Evolutionary conservation across 2,888 invertebrate genomes (phyloP).

Genomic region (Aphelenchoides bicaudatus): DNA sequence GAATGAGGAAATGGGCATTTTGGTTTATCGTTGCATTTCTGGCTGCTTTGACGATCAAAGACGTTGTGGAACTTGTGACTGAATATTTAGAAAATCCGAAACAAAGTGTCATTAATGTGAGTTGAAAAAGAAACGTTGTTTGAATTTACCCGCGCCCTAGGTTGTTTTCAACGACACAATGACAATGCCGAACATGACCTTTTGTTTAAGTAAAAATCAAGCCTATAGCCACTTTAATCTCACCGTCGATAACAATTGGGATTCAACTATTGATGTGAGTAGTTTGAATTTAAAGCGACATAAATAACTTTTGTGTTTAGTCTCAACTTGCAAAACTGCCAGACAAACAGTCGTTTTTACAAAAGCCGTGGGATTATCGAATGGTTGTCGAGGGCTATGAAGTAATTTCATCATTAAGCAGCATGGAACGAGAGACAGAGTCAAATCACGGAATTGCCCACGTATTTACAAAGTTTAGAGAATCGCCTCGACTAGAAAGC

Average conservation of each 20-base stretch:
- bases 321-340: conserved; percentile 50
- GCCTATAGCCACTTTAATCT: conserved; percentile 58
- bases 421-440: conserved; percentile 56
- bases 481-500: conserved; percentile 42
- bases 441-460: conserved; percentile 46
- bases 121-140: conserved; percentile 12
- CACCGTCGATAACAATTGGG: conserved; percentile 50
- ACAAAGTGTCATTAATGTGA: conserved; percentile 55
- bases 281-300: not conserved
- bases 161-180: conserved; percentile 49
- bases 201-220: conserved; percentile 55
- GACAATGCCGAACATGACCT: conserved; percentile 58
- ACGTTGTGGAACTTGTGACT: conserved; percentile 50
- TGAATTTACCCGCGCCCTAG: not conserved
- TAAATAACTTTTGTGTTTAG: too few relatives aligned
- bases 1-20: conserved; percentile 50
- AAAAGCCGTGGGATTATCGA: conserved; percentile 52
- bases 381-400: conserved; percentile 57
- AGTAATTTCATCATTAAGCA: conserved; percentile 35
- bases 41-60: conserved; percentile 55
- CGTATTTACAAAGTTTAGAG: conserved; percentile 47
- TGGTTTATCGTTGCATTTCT: conserved; percentile 54
- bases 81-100: conserved; percentile 54
- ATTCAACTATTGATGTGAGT: conserved; percentile 42
- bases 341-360: conserved; percentile 45